Evolutionary conservation across 2,888 invertebrate genomes (phyloP).

Genomic region (Periphyllus acericola): DNA sequence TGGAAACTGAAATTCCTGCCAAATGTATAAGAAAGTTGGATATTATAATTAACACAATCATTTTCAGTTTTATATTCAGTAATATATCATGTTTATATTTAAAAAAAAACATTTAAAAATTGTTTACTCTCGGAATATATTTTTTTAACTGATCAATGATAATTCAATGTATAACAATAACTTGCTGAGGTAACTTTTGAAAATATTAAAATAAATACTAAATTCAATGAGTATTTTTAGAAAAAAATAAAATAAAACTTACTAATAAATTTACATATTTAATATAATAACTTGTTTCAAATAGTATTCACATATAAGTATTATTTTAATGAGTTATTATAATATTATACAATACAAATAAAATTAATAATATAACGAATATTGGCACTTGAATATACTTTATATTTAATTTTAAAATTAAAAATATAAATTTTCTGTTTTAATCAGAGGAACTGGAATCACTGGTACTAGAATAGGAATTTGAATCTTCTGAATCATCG

Average conservation of each 20-base stretch:
- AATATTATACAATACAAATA: neutral
- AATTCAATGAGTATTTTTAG: no score
- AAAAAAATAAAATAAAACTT: no score
- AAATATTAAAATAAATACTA: no score
- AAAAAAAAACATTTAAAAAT: neutral
- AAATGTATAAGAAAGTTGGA: no score
- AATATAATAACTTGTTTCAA: no score
- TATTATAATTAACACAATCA: no score
- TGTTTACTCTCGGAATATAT: no score
- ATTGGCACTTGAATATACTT: constrained; percentile 24
- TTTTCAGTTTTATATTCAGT: no score
- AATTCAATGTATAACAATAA: neutral
- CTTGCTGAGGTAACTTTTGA: neutral
- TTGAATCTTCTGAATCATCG: neutral
- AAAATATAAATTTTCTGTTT: neutral
- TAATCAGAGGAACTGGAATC: constrained; percentile 32
- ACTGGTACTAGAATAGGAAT: neutral
- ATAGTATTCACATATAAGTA: neutral
- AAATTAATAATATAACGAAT: constrained; percentile 12
- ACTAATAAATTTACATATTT: no score
- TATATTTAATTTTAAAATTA: constrained; percentile 29
- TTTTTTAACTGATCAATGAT: no score
- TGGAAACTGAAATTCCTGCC: no score
- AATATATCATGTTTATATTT: neutral
- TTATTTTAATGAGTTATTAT: neutral